Evolutionary conservation across 1,140 invertebrate genomes (phyloP).

Genomic region (Ditylenchus dipsaci): DNA sequence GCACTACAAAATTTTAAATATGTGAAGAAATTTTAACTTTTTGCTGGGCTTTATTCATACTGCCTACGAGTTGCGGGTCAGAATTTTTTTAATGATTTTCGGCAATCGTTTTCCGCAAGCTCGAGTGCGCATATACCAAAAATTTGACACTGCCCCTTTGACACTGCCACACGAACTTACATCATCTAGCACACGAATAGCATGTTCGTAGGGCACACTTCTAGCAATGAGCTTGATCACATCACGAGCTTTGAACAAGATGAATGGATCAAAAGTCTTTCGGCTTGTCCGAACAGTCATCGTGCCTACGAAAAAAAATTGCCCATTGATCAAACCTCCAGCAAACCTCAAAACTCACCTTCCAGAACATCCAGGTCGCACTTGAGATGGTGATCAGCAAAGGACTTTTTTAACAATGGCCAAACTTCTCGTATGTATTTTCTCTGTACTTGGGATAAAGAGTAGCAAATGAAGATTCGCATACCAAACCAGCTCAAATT

Average conservation of each 20-base stretch:
- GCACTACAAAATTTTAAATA: no score
- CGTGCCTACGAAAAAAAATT: slow-evolving; percentile 81
- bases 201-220: slow-evolving; percentile 92
- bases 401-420: slow-evolving; percentile 82
- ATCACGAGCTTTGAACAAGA: slow-evolving; percentile 92
- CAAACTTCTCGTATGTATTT: slow-evolving; percentile 90
- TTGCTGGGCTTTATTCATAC: no score
- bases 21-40: no score
- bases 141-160: no score
- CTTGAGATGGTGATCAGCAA: slow-evolving; percentile 68
- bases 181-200: slow-evolving; percentile 69
- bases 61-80: no score
- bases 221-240: slow-evolving; percentile 88
- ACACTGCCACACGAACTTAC: no score
- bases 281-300: slow-evolving; percentile 90
- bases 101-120: no score
- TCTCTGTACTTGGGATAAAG: slow-evolving; percentile 88
- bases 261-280: slow-evolving; percentile 97
- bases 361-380: slow-evolving; percentile 79
- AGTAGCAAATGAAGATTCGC: slow-evolving; percentile 75
- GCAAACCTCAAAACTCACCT: slow-evolving; percentile 21
- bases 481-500: slow-evolving; percentile 65
- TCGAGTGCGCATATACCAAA: no score
- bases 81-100: no score
- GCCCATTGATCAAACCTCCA: neutral